Percentiles rank a stretch among this genome's conserved stretches.
Evolutionary conservation across 2,113 vertebrate species (phyloP).

Genomic region (Nymphicus hollandicus): DNA sequence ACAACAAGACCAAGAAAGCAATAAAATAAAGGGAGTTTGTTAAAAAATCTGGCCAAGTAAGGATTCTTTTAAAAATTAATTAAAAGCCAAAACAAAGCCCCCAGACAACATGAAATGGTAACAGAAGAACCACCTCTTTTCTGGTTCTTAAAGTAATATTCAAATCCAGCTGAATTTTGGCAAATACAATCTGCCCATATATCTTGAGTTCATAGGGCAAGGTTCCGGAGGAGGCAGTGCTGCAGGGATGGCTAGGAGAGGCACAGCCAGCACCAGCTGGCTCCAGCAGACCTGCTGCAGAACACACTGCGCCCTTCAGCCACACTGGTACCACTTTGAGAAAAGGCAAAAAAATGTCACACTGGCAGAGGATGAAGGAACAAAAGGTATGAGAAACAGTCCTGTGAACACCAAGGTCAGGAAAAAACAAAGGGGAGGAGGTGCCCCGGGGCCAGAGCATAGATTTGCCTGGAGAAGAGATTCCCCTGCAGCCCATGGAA

Average conservation of each 20-base stretch:
- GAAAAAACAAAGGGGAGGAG: neutral
- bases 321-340: neutral
- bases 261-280: neutral
- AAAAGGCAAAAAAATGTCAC: neutral
- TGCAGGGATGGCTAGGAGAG: neutral
- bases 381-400: neutral
- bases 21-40: neutral
- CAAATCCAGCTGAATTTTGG: neutral
- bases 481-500: neutral
- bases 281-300: neutral
- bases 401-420: neutral
- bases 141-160: neutral
- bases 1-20: neutral
- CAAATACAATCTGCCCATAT: neutral
- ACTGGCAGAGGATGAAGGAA: neutral
- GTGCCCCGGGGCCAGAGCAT: too few relatives aligned
- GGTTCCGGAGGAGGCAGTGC: accelerated
- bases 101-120: neutral
- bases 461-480: neutral
- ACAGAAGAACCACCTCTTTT: neutral
- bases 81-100: neutral
- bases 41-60: neutral
- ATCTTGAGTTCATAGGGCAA: neutral
- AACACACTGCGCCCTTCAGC: neutral
- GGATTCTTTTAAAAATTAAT: neutral